phyloP scores from a whole-genome alignment of 2,113 vertebrate species.

The Trochalopteron elliotii region DNA sequence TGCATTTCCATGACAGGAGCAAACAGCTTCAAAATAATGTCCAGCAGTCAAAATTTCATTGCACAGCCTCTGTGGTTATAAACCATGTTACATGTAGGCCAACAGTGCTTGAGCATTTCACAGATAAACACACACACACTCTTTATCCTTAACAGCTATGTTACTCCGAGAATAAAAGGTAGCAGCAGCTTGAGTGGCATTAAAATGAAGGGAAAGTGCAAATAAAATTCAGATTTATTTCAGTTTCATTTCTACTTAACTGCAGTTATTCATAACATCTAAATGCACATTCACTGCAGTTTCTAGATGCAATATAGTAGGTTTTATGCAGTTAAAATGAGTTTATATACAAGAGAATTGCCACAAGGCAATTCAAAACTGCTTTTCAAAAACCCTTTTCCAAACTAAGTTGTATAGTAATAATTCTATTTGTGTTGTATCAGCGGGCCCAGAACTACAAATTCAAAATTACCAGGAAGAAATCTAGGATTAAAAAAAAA shows the following conservation, averaged over 20 bases:
- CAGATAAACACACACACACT: background rate
- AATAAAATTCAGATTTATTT: constrained; percentile 78
- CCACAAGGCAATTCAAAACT: constrained; percentile 65
- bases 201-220: constrained; percentile 65
- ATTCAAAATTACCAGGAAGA: constrained; percentile 42
- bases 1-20: constrained; percentile 39
- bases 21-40: constrained; percentile 63
- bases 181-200: constrained; percentile 59
- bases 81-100: constrained; percentile 33
- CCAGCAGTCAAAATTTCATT: constrained; percentile 53
- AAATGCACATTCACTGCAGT: constrained; percentile 64
- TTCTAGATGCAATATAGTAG: constrained; percentile 67
- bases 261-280: constrained; percentile 76
- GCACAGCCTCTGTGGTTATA: constrained; percentile 31
- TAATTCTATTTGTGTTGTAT: constrained; percentile 54
- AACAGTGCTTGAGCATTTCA: constrained; percentile 34
- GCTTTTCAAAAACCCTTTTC: constrained; percentile 38
- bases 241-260: constrained; percentile 65
- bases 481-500: background rate
- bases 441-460: constrained; percentile 45
- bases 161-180: constrained; percentile 4
- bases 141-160: constrained; percentile 22
- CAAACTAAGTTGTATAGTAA: constrained; percentile 27
- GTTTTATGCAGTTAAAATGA: constrained; percentile 73
- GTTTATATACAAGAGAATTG: constrained; percentile 70